phyloP scores from a whole-genome alignment of 2,888 invertebrate species.

The Nomada fabriciana region DNA sequence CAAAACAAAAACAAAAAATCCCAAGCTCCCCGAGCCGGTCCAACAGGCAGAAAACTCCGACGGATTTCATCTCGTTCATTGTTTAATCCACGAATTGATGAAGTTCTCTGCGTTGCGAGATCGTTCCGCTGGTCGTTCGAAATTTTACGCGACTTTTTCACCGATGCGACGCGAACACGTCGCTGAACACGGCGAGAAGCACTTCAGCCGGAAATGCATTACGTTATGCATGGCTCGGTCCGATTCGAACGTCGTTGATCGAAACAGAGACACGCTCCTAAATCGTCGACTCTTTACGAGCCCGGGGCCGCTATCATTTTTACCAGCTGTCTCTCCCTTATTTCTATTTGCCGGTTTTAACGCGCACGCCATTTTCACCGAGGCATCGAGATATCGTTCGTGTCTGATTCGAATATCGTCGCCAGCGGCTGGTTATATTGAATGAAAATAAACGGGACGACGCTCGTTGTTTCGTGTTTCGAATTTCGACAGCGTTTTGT shows the following conservation, averaged over 20 bases:
- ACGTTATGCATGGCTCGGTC: slow-evolving; percentile 42
- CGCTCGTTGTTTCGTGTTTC: slow-evolving; percentile 5
- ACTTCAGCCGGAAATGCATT: slow-evolving; percentile 38
- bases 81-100: slow-evolving; percentile 40
- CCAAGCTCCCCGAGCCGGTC: background rate
- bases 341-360: slow-evolving; percentile 45
- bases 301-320: background rate
- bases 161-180: slow-evolving; percentile 17
- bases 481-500: slow-evolving; percentile 20
- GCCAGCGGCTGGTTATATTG: slow-evolving; percentile 45
- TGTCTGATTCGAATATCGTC: slow-evolving; percentile 48
- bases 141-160: slow-evolving; percentile 43
- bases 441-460: slow-evolving; percentile 58
- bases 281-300: slow-evolving; percentile 48
- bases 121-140: slow-evolving; percentile 5
- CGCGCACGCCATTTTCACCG: slow-evolving; percentile 30
- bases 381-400: slow-evolving; percentile 34
- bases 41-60: slow-evolving; percentile 13
- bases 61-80: slow-evolving; percentile 25
- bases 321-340: slow-evolving; percentile 27
- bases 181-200: slow-evolving; percentile 9
- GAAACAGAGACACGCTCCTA: slow-evolving; percentile 30
- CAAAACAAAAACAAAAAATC: background rate
- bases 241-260: slow-evolving; percentile 37
- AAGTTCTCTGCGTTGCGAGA: slow-evolving; percentile 22